Percentiles rank a stretch among this genome's conserved stretches.
Evolutionary conservation across 2,797 vertebrate species (phyloP).

Genomic region (Cirrhinus molitorella): DNA sequence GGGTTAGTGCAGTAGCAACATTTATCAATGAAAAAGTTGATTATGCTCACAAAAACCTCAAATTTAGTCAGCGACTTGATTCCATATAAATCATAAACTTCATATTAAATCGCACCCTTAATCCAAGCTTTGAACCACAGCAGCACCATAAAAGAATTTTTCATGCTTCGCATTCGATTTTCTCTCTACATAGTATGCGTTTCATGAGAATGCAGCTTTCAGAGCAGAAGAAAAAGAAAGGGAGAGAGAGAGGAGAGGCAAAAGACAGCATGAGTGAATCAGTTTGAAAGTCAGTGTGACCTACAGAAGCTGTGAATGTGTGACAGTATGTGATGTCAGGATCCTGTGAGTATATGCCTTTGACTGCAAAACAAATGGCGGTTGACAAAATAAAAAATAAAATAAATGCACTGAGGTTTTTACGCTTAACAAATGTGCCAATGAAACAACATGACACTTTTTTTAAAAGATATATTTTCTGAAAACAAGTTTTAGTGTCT

Average conservation of each 20-base stretch:
- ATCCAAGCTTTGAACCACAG: constrained; percentile 52
- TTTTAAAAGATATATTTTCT: background rate
- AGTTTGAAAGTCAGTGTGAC: constrained; percentile 48
- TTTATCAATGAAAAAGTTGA: constrained; percentile 38
- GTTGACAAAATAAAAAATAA: constrained; percentile 9
- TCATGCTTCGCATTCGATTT: constrained; percentile 49
- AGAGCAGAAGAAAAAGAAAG: constrained; percentile 17
- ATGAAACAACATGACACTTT: background rate
- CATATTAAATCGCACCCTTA: constrained; percentile 43
- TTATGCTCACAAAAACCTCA: constrained; percentile 28
- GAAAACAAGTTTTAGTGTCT: background rate
- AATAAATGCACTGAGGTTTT: constrained; percentile 1
- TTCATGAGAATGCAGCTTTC: constrained; percentile 48
- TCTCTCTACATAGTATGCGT: constrained; percentile 36
- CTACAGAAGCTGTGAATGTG: constrained; percentile 44
- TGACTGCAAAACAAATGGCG: constrained; percentile 35
- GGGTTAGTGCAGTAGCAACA: constrained; percentile 17
- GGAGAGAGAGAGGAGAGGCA: constrained; percentile 21
- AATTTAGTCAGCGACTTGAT: constrained; percentile 36
- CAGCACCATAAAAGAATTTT: constrained; percentile 44
- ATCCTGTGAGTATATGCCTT: constrained; percentile 29
- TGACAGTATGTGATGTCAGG: constrained; percentile 44
- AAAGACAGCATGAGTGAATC: constrained; percentile 64
- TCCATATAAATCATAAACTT: constrained; percentile 51
- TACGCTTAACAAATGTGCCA: background rate